These are phyloP conservation scores for Eidolon dupreanum DNA, from an alignment of 2,797 vertebrate genomes.

Conservation along the genomic window DNA sequence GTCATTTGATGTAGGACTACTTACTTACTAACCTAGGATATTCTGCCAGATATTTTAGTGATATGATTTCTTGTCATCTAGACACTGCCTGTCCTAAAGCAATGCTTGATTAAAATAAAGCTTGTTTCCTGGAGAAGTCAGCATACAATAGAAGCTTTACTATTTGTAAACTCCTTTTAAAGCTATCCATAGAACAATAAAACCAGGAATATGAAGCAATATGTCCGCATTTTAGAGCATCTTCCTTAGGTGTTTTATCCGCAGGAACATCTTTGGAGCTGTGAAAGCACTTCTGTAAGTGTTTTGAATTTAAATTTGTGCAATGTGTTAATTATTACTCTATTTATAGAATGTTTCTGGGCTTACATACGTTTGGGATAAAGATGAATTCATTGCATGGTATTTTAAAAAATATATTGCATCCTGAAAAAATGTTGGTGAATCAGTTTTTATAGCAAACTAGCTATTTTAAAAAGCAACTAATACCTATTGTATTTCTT, in stretches of 20 bases:
- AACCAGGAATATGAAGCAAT: neutral
- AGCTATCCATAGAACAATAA: constrained; percentile 36
- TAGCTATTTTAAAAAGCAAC: neutral
- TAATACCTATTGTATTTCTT: neutral
- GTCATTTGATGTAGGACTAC: neutral
- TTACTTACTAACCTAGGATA: neutral
- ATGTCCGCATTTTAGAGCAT: neutral
- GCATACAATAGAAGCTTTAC: neutral
- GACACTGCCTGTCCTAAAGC: neutral
- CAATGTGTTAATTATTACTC: constrained; percentile 68
- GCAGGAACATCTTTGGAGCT: constrained; percentile 44
- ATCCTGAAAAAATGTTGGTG: constrained; percentile 40
- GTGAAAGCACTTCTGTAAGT: constrained; percentile 67
- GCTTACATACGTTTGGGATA: constrained; percentile 51
- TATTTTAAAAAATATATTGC: constrained; percentile 34
- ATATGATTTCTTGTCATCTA: neutral
- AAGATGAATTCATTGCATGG: constrained; percentile 57
- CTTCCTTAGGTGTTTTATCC: constrained; percentile 5
- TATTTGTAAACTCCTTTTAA: constrained; percentile 23
- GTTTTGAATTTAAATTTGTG: constrained; percentile 69
- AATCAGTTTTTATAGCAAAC: neutral
- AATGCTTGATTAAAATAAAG: constrained; percentile 29
- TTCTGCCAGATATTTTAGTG: neutral
- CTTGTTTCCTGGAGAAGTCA: constrained; percentile 29
- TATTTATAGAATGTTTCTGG: constrained; percentile 75